Evolutionary conservation across 2,797 vertebrate genomes (phyloP).

Genomic region (Microctenopoma steveboyesi): DNA sequence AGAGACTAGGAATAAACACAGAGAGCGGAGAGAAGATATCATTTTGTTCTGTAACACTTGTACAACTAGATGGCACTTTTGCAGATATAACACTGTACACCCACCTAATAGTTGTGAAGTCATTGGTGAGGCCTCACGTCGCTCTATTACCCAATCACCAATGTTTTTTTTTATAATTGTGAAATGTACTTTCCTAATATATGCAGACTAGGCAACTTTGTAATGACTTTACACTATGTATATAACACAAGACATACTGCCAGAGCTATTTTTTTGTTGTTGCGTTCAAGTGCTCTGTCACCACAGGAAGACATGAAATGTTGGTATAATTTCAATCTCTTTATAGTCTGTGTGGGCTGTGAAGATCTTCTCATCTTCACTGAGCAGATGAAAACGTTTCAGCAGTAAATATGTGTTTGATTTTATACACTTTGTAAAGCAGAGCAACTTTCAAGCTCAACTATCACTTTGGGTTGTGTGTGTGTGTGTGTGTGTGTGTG

Average conservation of each 20-base stretch:
- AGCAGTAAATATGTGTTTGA: slow-evolving; percentile 49
- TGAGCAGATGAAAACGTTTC: slow-evolving; percentile 57
- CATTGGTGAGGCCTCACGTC: background rate
- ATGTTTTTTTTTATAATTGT: too few relatives aligned
- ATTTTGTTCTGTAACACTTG: background rate
- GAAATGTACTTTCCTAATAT: background rate
- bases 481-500: background rate
- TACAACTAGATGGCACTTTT: background rate
- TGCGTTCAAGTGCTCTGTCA: slow-evolving; percentile 20
- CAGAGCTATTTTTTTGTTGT: slow-evolving; percentile 17
- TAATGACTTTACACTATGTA: background rate
- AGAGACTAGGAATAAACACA: slow-evolving; percentile 9
- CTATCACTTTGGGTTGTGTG: slow-evolving; percentile 45
- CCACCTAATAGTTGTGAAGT: background rate
- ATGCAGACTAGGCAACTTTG: background rate
- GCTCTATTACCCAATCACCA: background rate
- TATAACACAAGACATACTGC: slow-evolving; percentile 17
- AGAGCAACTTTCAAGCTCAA: slow-evolving; percentile 45
- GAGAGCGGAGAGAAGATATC: background rate
- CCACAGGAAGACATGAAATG: slow-evolving; percentile 28
- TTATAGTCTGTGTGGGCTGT: slow-evolving; percentile 35
- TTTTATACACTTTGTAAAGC: slow-evolving; percentile 51
- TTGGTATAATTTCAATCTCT: slow-evolving; percentile 33
- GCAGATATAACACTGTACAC: background rate
- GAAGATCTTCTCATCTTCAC: slow-evolving; percentile 54